These are phyloP conservation scores for Sclerodermus sp. DNA, from an alignment of 2,888 invertebrate species.

Conservation along the genomic window DNA sequence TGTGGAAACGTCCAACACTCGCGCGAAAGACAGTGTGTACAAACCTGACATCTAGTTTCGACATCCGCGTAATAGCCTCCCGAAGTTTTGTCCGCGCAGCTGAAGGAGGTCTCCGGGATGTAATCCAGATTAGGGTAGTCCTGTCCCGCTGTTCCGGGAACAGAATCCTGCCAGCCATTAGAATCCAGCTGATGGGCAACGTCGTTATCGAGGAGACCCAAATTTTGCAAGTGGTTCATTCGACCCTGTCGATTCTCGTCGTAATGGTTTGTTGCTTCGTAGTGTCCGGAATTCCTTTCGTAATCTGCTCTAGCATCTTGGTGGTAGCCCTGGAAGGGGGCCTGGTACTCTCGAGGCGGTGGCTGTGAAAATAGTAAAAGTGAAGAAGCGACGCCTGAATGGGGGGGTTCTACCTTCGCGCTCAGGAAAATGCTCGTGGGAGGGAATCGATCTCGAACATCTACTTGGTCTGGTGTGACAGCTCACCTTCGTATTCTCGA, in stretches of 20 bases:
- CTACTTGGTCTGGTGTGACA: too few species aligned
- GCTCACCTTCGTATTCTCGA: too few species aligned
- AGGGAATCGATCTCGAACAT: too few species aligned
- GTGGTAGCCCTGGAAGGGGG: conserved; percentile 14
- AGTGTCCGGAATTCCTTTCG: conserved; percentile 14
- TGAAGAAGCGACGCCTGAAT: too few species aligned
- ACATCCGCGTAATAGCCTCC: conserved; percentile 60
- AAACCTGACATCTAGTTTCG: conserved; percentile 59
- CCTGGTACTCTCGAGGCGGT: conserved; percentile 1
- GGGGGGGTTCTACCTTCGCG: too few species aligned
- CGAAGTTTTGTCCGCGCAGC: conserved; percentile 53
- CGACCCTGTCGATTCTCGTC: background rate
- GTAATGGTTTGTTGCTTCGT: conserved; percentile 3
- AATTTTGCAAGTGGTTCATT: conserved; percentile 5
- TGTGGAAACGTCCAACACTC: background rate
- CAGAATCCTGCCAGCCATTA: conserved; percentile 44
- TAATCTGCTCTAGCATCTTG: conserved; percentile 8
- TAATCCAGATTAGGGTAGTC: conserved; percentile 57
- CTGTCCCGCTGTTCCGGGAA: conserved; percentile 57
- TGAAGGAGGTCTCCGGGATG: conserved; percentile 58
- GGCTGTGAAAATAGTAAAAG: background rate
- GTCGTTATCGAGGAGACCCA: conserved; percentile 11
- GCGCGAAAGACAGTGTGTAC: background rate
- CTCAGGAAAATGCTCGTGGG: too few species aligned
- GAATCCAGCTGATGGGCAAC: conserved; percentile 22